Base-by-base conservation (phyloP, 2,888 invertebrate species). In the Sarcophaga carnaria region DNA sequence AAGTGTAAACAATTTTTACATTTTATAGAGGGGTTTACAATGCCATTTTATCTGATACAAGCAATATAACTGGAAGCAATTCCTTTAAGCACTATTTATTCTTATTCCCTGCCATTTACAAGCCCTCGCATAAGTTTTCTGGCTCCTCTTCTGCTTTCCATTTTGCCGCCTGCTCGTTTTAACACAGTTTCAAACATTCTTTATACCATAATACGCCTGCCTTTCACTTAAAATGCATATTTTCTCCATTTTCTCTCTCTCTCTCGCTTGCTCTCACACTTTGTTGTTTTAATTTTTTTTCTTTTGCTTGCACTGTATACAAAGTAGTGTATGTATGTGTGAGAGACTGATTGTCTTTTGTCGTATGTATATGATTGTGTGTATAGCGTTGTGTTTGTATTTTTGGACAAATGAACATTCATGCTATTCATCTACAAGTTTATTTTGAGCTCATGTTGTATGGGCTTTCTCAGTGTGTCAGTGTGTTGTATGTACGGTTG, bases 41-140 rank as follows among this genome's bases (percentile, higher is more conserved):
- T 76, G 71, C 49, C 80, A 84, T 80, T 84, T 76, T 84, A 84
- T 80, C 84, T 60, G 80, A 80, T 76, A 80, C 75, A 75, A 79
- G 78, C 45, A 71, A 80, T 80, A 80, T 66, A 83, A 72, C 84
- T 84, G 76, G 66, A 54, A 84, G 84, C 80, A 71, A 71, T 80
- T 80, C 62, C 84, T 76, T 80, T 17, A 80, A 80, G 84, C 80
- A 62, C 14, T 69, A 54, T 78, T 76, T 76, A 80, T 71, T 80
- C 62, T 67, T 83, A 83, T 83, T 47, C 64, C 71, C 37, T 62
- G 62, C 71, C 45, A 80, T 78, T 64, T 71, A 83, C 54, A 11
- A n/a, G n/a, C 78, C 67, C 62, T 37, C 72, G 67, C 67, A 72
- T 37, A 8, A 14, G 62, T 20, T n/a, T 22, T 20, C 22, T 17